Base-by-base conservation (phyloP, 2,797 vertebrate genomes). In the Intellagama lesueurii region DNA sequence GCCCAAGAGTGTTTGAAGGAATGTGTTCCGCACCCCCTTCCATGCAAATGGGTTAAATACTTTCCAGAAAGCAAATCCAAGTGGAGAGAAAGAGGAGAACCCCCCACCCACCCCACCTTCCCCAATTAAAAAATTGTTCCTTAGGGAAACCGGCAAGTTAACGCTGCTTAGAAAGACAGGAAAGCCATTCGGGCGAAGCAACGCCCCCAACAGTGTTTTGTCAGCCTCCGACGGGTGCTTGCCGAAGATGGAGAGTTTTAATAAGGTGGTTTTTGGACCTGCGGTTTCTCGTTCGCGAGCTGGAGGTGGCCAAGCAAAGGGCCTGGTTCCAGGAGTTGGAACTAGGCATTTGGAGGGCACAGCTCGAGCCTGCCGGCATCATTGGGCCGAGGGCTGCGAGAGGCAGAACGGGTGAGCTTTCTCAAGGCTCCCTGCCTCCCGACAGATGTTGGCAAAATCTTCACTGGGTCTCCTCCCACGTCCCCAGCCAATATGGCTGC, bases 201-300 rank as follows among this genome's bases (percentile, higher is more conserved):
- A 83, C 49, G 81, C 44, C 16, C 6, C 4, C 24, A 52, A 19
- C 9, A n/a, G 3, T 11, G 19, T 86, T 86, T 72, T 91, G 80
- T 49, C 7, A 22, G 4, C 17, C 68, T 69, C 83, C 8, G 4
- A 26, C 79, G 35, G 8, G 89, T 40, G 4, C 9, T 28, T 94
- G 87, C 81, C 68, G 30, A 92, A 90, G 90, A 60, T 88, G 92
- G 90, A 93, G 32, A 5, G 52, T 88, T 68, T 91, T 78, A 76
- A 0, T 44, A 89, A 87, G 66, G 3, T 78, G 22, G 85, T 19
- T 17, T 30, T 22, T 26, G 0, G n/a, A 76, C 47, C 17, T 7
- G 22, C 8, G 7, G 22, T 60, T 56, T n/a, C n/a, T 35, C 26
- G 16, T 1, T 24, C 0, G 17, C 22, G 86, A 81, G 52, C 49